Percentiles rank a stretch among this genome's conserved stretches.
Evolutionary conservation across 2,888 invertebrate species (phyloP).

Genomic region (Hipparchia sbordonii): DNA sequence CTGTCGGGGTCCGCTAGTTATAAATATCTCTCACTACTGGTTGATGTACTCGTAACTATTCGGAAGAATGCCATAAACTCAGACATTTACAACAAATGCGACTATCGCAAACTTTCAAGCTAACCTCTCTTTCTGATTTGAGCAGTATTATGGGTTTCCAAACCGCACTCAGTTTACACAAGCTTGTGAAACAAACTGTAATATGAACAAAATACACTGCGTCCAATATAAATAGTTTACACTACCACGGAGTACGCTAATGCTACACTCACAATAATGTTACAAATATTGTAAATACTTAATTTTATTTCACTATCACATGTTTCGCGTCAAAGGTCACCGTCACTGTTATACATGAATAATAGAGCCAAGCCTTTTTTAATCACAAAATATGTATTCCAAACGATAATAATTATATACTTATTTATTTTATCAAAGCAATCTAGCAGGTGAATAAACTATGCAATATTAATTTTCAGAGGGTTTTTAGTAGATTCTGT

Average conservation of each 20-base stretch:
- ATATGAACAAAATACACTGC: background rate
- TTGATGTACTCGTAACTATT: too few relatives aligned
- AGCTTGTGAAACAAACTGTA: slow-evolving; percentile 25
- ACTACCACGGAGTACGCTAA: slow-evolving; percentile 12
- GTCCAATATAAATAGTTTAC: background rate
- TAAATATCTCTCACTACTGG: too few relatives aligned
- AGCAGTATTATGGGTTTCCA: slow-evolving; percentile 34
- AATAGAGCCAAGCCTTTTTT: background rate
- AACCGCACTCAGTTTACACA: slow-evolving; percentile 19
- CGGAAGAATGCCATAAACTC: background rate
- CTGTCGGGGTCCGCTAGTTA: too few relatives aligned
- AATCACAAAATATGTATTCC: background rate
- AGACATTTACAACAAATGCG: background rate
- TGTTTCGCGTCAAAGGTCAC: background rate
- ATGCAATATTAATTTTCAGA: too few relatives aligned
- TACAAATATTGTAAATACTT: slow-evolving; percentile 7
- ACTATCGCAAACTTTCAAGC: background rate
- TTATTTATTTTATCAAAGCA: too few relatives aligned
- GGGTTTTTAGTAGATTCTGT: too few relatives aligned
- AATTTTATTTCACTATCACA: background rate
- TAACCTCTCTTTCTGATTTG: background rate
- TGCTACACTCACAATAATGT: slow-evolving; percentile 19
- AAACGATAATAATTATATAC: background rate
- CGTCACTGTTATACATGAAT: background rate
- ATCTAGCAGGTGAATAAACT: too few relatives aligned